Base-by-base conservation (phyloP, 1,140 invertebrate species). In the Triops longicaudatus region DNA sequence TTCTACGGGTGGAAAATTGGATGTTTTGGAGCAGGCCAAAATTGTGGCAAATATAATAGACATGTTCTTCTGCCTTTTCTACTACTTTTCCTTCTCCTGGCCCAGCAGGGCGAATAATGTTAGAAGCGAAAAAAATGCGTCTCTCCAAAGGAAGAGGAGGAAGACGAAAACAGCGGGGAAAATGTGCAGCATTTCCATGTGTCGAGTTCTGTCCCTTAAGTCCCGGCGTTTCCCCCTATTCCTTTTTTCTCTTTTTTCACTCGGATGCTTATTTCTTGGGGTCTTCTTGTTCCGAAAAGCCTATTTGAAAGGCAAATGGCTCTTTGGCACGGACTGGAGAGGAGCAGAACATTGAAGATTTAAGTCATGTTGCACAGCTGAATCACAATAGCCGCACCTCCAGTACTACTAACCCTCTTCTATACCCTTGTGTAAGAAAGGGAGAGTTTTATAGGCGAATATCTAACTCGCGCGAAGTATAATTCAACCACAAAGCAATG, bases 41-140 rank as follows among this genome's bases (percentile, higher is more conserved):
- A 63, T 63, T 63, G 50, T 63, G 50, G 50, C 50, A 63, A 63
- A 63, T 63, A 63, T 63, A 63, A 63, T 63, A 63, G 50, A 63
- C 50, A 14, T 63, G 50, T 17, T 63, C n/a, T 63, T 63, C 50
- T 22, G 31, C 31, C 31, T 37, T 37, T 37, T 37, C 31, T 37
- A 37, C 31, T 37, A 37, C 31, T 37, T 37, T 37, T 37, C 22
- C 17, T 63, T 63, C 22, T 17, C 17, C 17, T 0, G 14, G 50
- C 44, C 44, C 6, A 63, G 9, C 17, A 63, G 50, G 50, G 50
- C 50, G 50, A 63, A 22, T 63, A 63, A 63, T 63, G 50, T 63
- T 10, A n/a, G 17, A 63, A 3, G 14, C 6, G 17, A 63, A 63
- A 63, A 63, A 63, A 37, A 37, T 37, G 2, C 31, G n/a, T 7